Conservation (phyloP, 2,797 vertebrate genomes). For the Salmo trutta region DNA sequence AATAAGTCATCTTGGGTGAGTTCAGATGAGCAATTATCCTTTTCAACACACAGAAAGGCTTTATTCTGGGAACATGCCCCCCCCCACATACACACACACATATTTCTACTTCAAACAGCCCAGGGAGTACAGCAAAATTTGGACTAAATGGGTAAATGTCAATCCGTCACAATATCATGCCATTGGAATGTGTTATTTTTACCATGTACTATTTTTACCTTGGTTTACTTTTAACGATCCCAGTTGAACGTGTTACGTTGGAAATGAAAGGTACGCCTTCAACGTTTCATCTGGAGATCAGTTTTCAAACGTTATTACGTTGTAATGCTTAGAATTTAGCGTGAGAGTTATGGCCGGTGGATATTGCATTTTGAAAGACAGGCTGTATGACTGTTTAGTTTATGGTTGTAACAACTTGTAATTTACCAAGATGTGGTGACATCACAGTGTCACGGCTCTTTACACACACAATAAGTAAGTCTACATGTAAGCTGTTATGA, state of each 20-base stretch:
- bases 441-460: constrained; percentile 30
- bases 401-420: constrained; percentile 28
- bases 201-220: constrained; percentile 69
- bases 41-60: constrained; percentile 56
- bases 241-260: constrained; percentile 60
- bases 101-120: constrained; percentile 56
- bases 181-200: constrained; percentile 68
- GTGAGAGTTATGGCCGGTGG: not conserved
- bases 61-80: constrained; percentile 64
- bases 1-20: constrained; percentile 61
- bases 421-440: constrained; percentile 58
- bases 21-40: constrained; percentile 75
- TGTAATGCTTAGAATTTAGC: constrained; percentile 17
- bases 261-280: constrained; percentile 44
- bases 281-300: constrained; percentile 32
- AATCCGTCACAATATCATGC: constrained; percentile 58
- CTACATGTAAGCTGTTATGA: constrained; percentile 28
- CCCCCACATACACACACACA: constrained; percentile 25
- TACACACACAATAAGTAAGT: constrained; percentile 45
- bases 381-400: constrained; percentile 42
- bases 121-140: constrained; percentile 63
- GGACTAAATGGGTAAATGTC: constrained; percentile 58
- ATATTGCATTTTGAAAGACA: constrained; percentile 38
- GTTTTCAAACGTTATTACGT: constrained; percentile 37
- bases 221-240: constrained; percentile 58